These are phyloP conservation scores for Epinotia bilunana DNA, from an alignment of 2,888 invertebrate species.

Conservation along the genomic window DNA sequence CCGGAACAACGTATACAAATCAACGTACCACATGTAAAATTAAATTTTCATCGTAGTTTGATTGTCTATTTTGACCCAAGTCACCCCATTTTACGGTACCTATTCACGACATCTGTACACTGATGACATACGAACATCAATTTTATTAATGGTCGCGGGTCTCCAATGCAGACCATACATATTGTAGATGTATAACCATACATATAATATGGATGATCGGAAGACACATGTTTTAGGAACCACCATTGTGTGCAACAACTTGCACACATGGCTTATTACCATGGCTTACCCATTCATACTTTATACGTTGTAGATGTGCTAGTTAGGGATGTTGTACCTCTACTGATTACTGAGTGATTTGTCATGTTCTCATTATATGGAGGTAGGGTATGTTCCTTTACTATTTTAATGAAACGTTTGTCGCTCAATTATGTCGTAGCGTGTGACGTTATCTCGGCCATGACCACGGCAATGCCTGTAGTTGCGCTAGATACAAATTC, in stretches of 20 bases:
- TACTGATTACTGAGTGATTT: background rate
- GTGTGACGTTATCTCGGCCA: background rate
- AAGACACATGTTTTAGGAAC: background rate
- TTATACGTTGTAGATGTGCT: background rate
- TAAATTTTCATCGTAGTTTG: too few species aligned
- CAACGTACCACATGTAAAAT: too few species aligned
- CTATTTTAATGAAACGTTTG: slow-evolving; percentile 5
- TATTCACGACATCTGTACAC: too few species aligned
- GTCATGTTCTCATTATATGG: too few species aligned
- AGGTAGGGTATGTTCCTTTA: background rate
- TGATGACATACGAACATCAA: too few species aligned
- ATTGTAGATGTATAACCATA: background rate
- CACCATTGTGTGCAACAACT: slow-evolving; percentile 9
- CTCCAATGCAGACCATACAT: background rate
- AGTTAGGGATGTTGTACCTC: too few species aligned
- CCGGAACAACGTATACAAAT: too few species aligned
- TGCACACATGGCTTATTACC: background rate
- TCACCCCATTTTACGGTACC: too few species aligned
- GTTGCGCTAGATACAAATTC: background rate
- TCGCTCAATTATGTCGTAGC: background rate
- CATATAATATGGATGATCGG: background rate
- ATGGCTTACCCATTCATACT: background rate
- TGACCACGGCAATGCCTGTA: background rate
- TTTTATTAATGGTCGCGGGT: background rate
- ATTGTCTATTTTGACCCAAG: too few species aligned